Percentiles rank a stretch among this genome's conserved stretches.
Evolutionary conservation across 2,888 invertebrate species (phyloP).

Genomic region (Epicampocera succincta): DNA sequence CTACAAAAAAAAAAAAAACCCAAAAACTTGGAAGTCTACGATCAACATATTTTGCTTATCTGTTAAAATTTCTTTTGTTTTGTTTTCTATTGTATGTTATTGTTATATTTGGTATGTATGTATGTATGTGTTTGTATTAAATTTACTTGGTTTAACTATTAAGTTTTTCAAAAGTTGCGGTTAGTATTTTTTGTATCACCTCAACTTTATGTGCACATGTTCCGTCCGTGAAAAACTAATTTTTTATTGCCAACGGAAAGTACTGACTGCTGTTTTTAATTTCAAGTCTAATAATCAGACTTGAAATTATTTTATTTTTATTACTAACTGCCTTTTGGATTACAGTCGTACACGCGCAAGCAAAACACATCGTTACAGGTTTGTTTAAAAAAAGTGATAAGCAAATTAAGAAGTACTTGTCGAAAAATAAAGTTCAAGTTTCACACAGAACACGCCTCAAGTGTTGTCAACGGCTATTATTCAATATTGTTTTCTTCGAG

Average conservation of each 20-base stretch:
- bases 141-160: no score
- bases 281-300: no score
- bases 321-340: not conserved
- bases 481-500: not conserved
- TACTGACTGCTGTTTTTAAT: no score
- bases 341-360: constrained; percentile 1
- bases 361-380: not conserved
- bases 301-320: not conserved
- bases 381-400: constrained; percentile 13
- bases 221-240: no score
- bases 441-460: not conserved
- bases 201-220: no score
- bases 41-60: constrained; percentile 39
- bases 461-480: not conserved
- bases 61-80: constrained; percentile 18
- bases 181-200: no score
- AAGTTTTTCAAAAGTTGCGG: no score
- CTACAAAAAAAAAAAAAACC: no score
- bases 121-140: no score
- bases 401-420: constrained; percentile 19
- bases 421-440: constrained; percentile 7
- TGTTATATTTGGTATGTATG: no score
- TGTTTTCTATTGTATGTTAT: constrained; percentile 7
- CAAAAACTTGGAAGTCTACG: constrained; percentile 15
- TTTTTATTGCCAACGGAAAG: no score